These are phyloP conservation scores for Lutraria lutraria DNA, from an alignment of 2,888 invertebrate genomes.

Conservation along the genomic window DNA sequence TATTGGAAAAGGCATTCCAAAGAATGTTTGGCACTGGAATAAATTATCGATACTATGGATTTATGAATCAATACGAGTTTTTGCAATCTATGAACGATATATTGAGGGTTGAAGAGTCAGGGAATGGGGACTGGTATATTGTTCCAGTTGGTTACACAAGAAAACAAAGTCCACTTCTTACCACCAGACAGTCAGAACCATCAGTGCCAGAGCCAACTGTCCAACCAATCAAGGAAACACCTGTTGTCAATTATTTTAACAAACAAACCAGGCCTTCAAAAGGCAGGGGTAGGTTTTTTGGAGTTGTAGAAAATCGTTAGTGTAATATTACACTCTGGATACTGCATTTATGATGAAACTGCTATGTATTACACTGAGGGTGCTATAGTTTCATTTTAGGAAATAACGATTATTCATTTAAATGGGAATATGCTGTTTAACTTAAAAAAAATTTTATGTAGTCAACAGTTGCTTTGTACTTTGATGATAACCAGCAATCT, in stretches of 20 bases:
- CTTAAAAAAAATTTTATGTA: too few relatives aligned
- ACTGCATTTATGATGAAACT: too few relatives aligned
- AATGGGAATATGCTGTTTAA: too few relatives aligned
- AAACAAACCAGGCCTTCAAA: constrained; percentile 52
- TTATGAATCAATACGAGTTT: constrained; percentile 71
- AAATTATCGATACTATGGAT: constrained; percentile 71
- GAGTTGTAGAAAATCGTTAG: too few relatives aligned
- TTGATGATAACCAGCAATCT: too few relatives aligned
- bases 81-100: constrained; percentile 71
- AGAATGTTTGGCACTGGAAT: constrained; percentile 73
- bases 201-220: neutral
- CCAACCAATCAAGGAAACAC: neutral
- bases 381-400: too few relatives aligned
- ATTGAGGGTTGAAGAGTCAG: constrained; percentile 66
- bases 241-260: neutral
- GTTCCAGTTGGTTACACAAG: constrained; percentile 51
- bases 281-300: constrained; percentile 45
- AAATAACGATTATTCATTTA: too few relatives aligned
- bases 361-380: too few relatives aligned
- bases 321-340: too few relatives aligned
- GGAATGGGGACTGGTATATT: constrained; percentile 73
- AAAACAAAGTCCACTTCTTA: neutral
- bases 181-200: neutral
- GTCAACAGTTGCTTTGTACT: too few relatives aligned
- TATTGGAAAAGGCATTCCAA: constrained; percentile 74